Evolutionary conservation across 1,140 invertebrate species (phyloP).

Genomic region (Lepidurus apus): DNA sequence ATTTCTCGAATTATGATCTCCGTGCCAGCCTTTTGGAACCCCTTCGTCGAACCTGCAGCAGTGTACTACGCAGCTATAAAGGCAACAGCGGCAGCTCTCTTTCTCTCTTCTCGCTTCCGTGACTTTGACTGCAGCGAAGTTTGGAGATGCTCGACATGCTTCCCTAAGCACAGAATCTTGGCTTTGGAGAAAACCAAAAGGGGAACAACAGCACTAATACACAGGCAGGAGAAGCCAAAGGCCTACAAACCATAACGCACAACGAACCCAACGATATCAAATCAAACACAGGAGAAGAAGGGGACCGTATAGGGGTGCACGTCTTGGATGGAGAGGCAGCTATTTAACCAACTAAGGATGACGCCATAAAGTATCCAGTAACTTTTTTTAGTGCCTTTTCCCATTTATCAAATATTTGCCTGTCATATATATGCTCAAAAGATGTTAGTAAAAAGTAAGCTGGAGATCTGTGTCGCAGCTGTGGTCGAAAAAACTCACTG

Average conservation of each 20-base stretch:
- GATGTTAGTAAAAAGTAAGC: too few relatives aligned
- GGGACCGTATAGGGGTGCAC: background rate
- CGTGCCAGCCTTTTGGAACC: background rate
- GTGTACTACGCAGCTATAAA: background rate
- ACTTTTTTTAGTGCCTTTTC: too few relatives aligned
- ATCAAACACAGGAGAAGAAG: background rate
- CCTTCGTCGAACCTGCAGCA: slow-evolving; percentile 14
- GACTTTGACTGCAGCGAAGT: slow-evolving; percentile 10
- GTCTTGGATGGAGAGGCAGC: too few relatives aligned
- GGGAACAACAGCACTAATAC: background rate
- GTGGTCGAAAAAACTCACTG: too few relatives aligned
- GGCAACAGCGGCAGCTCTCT: background rate
- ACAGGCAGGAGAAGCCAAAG: background rate
- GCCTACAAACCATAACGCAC: background rate
- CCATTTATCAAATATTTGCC: too few relatives aligned
- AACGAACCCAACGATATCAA: background rate
- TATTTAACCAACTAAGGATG: too few relatives aligned
- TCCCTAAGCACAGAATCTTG: slow-evolving; percentile 14
- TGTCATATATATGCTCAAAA: too few relatives aligned
- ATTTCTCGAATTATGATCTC: background rate
- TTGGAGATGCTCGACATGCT: slow-evolving; percentile 12
- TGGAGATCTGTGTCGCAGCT: too few relatives aligned
- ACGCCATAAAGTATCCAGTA: too few relatives aligned
- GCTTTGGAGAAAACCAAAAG: background rate
- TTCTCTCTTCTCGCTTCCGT: slow-evolving; percentile 18